These are phyloP conservation scores for Limosa lapponica DNA, from an alignment of 2,797 vertebrate species.

Conservation along the genomic window DNA sequence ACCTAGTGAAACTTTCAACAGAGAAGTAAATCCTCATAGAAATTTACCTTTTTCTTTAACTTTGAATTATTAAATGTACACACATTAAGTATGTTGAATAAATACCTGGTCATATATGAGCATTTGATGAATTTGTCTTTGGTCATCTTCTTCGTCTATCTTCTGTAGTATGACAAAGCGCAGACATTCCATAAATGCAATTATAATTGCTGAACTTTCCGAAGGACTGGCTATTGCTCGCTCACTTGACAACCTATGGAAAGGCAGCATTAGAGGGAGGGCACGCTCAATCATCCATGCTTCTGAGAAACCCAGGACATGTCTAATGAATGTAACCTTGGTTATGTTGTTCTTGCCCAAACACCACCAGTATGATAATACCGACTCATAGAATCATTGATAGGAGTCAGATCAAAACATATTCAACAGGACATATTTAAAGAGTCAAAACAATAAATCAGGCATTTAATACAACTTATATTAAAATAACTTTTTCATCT, in stretches of 20 bases:
- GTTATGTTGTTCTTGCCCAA: neutral
- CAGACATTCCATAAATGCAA: slow-evolving; percentile 89
- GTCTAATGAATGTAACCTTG: neutral
- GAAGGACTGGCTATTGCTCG: slow-evolving; percentile 84
- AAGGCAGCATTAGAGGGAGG: neutral
- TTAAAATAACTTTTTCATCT: neutral
- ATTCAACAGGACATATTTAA: neutral
- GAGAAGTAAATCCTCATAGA: neutral
- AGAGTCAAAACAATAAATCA: neutral
- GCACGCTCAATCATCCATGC: neutral
- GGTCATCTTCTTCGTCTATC: slow-evolving; percentile 74
- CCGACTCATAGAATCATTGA: neutral
- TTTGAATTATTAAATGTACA: neutral
- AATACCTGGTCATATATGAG: slow-evolving; percentile 89
- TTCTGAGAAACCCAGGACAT: neutral
- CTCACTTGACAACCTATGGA: slow-evolving; percentile 87
- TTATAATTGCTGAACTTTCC: slow-evolving; percentile 88
- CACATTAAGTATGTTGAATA: neutral
- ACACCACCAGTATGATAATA: neutral
- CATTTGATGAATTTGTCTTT: slow-evolving; percentile 82
- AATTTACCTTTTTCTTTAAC: neutral
- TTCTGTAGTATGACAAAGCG: slow-evolving; percentile 86
- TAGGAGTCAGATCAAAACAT: neutral
- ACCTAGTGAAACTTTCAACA: neutral
- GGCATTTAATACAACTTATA: neutral